A percentile compares a stretch with the other conserved stretches of the same genome.
These are phyloP conservation scores for Sphaerodactylus townsendi DNA, from an alignment of 2,113 vertebrate genomes.

Conservation along the genomic window DNA sequence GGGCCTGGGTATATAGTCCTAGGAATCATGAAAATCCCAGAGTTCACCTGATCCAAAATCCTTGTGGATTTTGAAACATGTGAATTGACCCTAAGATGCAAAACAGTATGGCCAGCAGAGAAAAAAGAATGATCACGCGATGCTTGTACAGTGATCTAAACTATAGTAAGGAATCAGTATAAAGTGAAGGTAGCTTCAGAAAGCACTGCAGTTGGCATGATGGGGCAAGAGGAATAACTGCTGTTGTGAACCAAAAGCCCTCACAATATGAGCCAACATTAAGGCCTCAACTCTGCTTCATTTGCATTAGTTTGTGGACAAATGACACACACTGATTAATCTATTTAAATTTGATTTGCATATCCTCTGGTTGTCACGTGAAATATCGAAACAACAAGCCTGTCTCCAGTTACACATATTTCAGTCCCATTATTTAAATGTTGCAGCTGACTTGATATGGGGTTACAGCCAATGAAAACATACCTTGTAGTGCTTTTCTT, in stretches of 20 bases:
- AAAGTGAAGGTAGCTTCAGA: too few species aligned
- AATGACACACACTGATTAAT: not conserved
- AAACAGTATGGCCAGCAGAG: too few species aligned
- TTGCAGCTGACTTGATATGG: not conserved
- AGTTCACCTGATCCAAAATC: too few species aligned
- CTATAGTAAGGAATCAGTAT: too few species aligned
- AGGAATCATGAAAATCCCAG: too few species aligned
- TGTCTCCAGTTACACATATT: not conserved
- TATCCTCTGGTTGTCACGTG: not conserved
- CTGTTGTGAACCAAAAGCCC: not conserved
- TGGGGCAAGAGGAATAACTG: not conserved
- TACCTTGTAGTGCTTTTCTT: too few species aligned
- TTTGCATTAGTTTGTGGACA: not conserved
- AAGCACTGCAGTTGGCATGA: too few species aligned
- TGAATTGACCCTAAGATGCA: too few species aligned
- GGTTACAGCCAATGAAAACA: not conserved
- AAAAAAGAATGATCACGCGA: too few species aligned
- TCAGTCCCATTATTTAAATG: not conserved
- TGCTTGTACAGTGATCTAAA: too few species aligned
- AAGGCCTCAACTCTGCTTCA: not conserved
- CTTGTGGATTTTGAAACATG: too few species aligned
- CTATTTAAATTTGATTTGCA: not conserved
- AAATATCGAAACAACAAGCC: not conserved
- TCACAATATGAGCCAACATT: not conserved
- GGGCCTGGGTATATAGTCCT: too few species aligned